Percentiles rank a stretch among this genome's conserved stretches.
These are phyloP conservation scores for Ceraclea dissimilis DNA, from an alignment of 2,888 invertebrate species.

Conservation along the genomic window DNA sequence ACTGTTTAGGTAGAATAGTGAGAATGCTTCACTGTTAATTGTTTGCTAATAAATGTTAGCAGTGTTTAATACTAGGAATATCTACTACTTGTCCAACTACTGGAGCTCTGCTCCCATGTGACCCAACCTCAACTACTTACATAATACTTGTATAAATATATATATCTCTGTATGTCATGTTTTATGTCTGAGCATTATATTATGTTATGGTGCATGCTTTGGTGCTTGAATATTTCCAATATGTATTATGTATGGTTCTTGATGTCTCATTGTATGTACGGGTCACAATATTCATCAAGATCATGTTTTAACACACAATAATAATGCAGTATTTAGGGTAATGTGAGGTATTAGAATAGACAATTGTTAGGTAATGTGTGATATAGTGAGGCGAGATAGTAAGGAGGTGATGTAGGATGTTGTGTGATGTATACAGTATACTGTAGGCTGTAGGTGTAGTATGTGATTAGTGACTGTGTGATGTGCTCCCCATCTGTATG, in stretches of 20 bases:
- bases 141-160: no score
- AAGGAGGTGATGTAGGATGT: neutral
- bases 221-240: constrained; percentile 7
- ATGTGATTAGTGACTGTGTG: neutral
- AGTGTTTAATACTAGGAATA: no score
- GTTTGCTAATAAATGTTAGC: neutral
- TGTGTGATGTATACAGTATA: neutral
- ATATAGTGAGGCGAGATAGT: neutral
- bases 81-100: no score
- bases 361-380: neutral
- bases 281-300: neutral
- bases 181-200: constrained; percentile 13
- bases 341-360: neutral
- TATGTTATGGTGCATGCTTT: constrained; percentile 12
- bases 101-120: no score
- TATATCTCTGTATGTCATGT: neutral
- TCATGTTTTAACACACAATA: neutral
- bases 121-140: no score
- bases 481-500: constrained; percentile 4
- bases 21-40: constrained; percentile 10
- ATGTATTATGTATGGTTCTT: neutral
- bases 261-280: neutral
- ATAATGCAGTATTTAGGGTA: neutral
- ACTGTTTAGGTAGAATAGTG: constrained; percentile 12
- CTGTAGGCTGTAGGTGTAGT: neutral